phyloP scores from a whole-genome alignment of 2,888 invertebrate species.

The Trachelus iudaicus region DNA sequence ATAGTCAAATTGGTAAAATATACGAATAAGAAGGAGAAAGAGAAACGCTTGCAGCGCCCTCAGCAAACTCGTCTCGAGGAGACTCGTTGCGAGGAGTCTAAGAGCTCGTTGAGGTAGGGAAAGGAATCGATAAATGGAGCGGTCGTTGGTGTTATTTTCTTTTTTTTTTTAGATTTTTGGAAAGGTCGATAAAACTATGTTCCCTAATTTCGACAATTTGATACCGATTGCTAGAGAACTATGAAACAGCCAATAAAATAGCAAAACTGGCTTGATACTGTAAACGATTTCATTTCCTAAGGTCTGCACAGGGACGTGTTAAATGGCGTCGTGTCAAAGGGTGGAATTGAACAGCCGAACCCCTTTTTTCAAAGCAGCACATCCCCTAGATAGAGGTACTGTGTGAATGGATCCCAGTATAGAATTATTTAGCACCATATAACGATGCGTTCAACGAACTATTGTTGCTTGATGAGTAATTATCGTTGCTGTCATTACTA shows the following conservation, averaged over 20 bases:
- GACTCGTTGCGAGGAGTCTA: background rate
- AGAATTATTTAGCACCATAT: background rate
- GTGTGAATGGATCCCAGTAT: background rate
- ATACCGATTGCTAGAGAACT: background rate
- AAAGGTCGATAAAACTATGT: background rate
- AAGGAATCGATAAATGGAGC: background rate
- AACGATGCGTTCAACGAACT: background rate
- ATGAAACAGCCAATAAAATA: background rate
- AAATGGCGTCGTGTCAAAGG: background rate
- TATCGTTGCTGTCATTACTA: background rate
- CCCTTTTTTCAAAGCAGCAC: background rate
- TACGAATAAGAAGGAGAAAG: background rate
- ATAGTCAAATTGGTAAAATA: background rate
- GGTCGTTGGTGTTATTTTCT: background rate
- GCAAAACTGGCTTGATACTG: background rate
- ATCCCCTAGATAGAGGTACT: background rate
- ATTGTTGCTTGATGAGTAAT: background rate
- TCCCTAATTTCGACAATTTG: background rate
- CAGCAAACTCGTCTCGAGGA: slow-evolving; percentile 17
- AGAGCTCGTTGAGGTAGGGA: background rate
- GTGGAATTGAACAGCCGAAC: background rate
- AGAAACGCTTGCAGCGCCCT: slow-evolving; percentile 16
- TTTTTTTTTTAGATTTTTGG: background rate
- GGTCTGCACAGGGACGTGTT: background rate
- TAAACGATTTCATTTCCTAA: background rate